Conservation (phyloP, 2,888 invertebrate genomes). For the Scrobipalpa costella region DNA sequence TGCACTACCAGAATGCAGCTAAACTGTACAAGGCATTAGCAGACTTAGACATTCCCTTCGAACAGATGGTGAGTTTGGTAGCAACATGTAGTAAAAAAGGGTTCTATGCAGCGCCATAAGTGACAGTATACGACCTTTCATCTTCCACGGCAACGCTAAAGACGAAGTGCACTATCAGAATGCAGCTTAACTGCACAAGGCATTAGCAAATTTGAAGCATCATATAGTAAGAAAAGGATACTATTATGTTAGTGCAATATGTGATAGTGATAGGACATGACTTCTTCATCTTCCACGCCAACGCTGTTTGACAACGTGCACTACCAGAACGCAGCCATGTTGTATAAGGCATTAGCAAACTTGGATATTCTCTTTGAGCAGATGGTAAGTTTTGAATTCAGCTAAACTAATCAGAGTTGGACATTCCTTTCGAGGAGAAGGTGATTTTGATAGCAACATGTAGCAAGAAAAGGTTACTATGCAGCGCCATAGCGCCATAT, state of each 20-base stretch:
- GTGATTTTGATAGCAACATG: conserved; percentile 66
- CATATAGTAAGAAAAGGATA: no score
- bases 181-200: conserved; percentile 88
- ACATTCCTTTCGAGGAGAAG: conserved; percentile 92
- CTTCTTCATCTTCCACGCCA: no score
- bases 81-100: neutral
- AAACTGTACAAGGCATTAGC: conserved; percentile 88
- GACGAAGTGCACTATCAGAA: conserved; percentile 96
- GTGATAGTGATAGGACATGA: no score
- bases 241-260: no score
- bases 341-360: no score
- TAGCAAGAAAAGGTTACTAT: no score
- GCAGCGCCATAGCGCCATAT: no score
- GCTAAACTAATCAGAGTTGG: conserved; percentile 86
- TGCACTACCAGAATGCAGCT: conserved; percentile 92
- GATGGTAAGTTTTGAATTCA: conserved; percentile 73
- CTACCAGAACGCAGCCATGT: no score
- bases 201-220: no score
- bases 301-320: no score
- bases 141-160: conserved; percentile 95
- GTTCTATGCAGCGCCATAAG: no score
- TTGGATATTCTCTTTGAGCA: no score
- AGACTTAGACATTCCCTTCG: conserved; percentile 87
- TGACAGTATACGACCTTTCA: conserved; percentile 81
- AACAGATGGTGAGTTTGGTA: conserved; percentile 85